Percentiles rank a stretch among this genome's conserved stretches.
phyloP scores from a whole-genome alignment of 2,888 invertebrate genomes.

The Luffia ferchaultella region DNA sequence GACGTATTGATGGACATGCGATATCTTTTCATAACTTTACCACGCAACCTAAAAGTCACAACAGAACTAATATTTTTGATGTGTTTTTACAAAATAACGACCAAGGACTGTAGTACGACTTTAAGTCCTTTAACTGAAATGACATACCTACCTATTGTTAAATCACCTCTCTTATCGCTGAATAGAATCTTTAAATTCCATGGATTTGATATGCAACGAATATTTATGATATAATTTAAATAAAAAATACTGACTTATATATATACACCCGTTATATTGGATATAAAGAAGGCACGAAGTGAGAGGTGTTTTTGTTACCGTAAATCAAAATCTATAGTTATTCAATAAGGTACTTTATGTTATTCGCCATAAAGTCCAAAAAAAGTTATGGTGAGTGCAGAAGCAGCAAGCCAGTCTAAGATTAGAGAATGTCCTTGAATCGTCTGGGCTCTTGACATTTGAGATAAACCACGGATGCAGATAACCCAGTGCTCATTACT shows the following conservation, averaged over 20 bases:
- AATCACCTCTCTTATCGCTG: too few relatives aligned
- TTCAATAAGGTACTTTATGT: not conserved
- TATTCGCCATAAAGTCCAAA: not conserved
- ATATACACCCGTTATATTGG: not conserved
- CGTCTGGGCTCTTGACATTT: constrained; percentile 27
- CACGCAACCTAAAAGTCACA: too few relatives aligned
- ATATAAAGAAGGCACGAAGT: not conserved
- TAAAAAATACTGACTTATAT: not conserved
- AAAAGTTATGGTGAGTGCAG: not conserved
- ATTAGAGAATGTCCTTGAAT: constrained; percentile 31
- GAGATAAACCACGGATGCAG: constrained; percentile 32
- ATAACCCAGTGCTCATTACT: constrained; percentile 18
- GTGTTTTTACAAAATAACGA: too few relatives aligned
- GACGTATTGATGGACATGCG: too few relatives aligned
- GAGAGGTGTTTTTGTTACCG: constrained; percentile 5
- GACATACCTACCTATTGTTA: too few relatives aligned
- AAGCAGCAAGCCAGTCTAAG: constrained; percentile 18
- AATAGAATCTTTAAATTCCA: too few relatives aligned
- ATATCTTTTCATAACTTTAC: too few relatives aligned
- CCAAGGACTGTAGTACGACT: too few relatives aligned
- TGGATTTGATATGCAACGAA: too few relatives aligned
- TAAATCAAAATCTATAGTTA: not conserved
- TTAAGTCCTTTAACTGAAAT: too few relatives aligned
- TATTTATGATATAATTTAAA: not conserved
- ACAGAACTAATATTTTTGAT: too few relatives aligned